Evolutionary conservation across 2,888 invertebrate genomes (phyloP).

Genomic region (Mylabris sibirica): DNA sequence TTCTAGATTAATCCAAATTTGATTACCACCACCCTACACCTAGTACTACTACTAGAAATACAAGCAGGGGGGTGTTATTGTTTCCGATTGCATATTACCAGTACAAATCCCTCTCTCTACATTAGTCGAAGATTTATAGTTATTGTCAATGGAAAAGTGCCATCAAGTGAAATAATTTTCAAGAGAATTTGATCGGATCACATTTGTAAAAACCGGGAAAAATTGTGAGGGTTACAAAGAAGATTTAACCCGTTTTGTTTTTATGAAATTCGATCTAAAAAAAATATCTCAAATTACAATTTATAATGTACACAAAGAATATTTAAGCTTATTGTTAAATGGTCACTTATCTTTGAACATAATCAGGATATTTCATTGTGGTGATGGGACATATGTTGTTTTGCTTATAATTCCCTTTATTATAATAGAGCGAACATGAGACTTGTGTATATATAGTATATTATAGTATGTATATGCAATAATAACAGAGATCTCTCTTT

Average conservation of each 20-base stretch:
- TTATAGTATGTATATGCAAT: too few species aligned
- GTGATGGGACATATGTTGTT: constrained; percentile 17
- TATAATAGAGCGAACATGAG: constrained; percentile 9
- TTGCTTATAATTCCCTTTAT: constrained; percentile 19
- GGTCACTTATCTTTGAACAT: constrained; percentile 1
- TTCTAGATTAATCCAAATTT: constrained; percentile 32
- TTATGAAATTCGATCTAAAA: constrained; percentile 7
- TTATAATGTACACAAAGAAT: not conserved
- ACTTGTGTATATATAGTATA: not conserved
- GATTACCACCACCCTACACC: constrained; percentile 22
- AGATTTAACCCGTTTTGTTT: constrained; percentile 5
- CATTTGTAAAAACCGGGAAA: not conserved
- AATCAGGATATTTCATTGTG: constrained; percentile 13
- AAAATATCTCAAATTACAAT: constrained; percentile 6
- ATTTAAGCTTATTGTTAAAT: constrained; percentile 7
- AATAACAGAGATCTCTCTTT: not conserved
- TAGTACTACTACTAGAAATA: not conserved
- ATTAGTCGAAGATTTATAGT: not conserved
- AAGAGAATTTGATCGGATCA: not conserved
- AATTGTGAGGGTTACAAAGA: not conserved
- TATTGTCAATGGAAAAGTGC: constrained; percentile 4
- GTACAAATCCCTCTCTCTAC: constrained; percentile 25
- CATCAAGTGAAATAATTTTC: not conserved
- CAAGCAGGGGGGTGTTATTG: constrained; percentile 18
- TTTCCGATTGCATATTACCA: constrained; percentile 17